Conservation (phyloP, 2,113 vertebrate genomes). For the Oxygymnocypris stewartii region DNA sequence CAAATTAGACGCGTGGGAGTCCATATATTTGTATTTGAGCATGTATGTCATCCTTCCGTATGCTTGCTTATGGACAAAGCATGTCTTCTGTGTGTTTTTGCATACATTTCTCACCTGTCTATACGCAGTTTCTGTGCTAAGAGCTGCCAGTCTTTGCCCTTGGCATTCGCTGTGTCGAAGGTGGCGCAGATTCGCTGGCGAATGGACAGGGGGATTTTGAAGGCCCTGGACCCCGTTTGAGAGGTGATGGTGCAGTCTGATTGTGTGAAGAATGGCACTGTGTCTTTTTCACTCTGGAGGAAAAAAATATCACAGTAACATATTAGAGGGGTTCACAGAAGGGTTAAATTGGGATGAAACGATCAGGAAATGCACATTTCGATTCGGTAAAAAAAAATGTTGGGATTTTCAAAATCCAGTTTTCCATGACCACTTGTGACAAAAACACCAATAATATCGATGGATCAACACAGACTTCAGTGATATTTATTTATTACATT, state of each 20-base stretch:
- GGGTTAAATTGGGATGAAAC: not conserved
- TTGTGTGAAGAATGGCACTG: constrained; percentile 83
- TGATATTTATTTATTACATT: not conserved
- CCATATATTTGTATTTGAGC: constrained; percentile 54
- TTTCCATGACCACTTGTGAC: not conserved
- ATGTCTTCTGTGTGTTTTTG: constrained; percentile 43
- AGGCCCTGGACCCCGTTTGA: constrained; percentile 90
- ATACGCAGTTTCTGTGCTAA: constrained; percentile 93
- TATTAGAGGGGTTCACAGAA: not conserved
- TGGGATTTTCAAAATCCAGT: not conserved
- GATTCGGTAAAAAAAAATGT: not conserved
- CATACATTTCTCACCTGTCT: constrained; percentile 79
- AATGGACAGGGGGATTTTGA: constrained; percentile 95
- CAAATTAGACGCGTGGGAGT: constrained; percentile 24
- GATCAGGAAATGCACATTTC: not conserved
- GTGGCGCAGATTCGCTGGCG: constrained; percentile 94
- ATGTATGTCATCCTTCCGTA: constrained; percentile 27
- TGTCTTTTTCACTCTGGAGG: constrained; percentile 83
- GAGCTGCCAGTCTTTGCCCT: constrained; percentile 98
- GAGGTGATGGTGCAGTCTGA: constrained; percentile 85
- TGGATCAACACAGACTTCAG: not conserved
- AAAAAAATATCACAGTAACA: not conserved
- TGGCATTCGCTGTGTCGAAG: constrained; percentile 89
- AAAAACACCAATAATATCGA: not conserved
- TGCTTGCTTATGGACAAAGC: not conserved